Percentiles rank a stretch among this genome's conserved stretches.
These are phyloP conservation scores for Hybognathus amarus DNA, from an alignment of 2,797 vertebrate genomes.

Conservation along the genomic window DNA sequence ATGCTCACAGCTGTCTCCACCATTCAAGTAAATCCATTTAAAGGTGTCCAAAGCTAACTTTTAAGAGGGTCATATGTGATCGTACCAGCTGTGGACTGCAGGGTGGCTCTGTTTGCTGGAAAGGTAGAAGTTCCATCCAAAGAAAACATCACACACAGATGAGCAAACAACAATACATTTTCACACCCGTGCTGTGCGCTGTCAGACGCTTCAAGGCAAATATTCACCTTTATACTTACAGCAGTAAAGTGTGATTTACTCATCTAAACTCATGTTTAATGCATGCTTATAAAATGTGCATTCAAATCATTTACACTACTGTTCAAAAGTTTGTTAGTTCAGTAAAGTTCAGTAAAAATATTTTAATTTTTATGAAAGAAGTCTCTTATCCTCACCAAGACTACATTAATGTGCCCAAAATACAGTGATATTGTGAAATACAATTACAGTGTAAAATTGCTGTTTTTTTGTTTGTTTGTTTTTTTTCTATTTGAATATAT, in stretches of 20 bases:
- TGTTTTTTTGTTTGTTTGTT: background rate
- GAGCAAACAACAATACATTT: conserved; percentile 55
- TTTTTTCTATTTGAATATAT: background rate
- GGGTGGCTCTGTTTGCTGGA: conserved; percentile 49
- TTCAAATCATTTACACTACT: background rate
- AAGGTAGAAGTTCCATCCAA: conserved; percentile 57
- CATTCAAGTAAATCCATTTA: conserved; percentile 55
- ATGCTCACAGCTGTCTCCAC: conserved; percentile 50
- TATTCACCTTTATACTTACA: conserved; percentile 15
- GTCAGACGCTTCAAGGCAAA: conserved; percentile 19
- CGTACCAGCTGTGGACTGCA: conserved; percentile 56
- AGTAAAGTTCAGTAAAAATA: background rate
- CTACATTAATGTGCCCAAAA: background rate
- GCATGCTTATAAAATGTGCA: background rate
- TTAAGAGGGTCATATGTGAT: conserved; percentile 55
- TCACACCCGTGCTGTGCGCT: conserved; percentile 48
- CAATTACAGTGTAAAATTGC: background rate
- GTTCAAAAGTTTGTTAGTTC: background rate
- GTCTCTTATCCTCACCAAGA: background rate
- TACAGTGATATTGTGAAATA: background rate
- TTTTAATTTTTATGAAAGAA: background rate
- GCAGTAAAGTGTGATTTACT: background rate
- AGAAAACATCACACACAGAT: conserved; percentile 58
- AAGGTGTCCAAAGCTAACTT: conserved; percentile 54
- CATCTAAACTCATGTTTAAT: background rate